Evolutionary conservation across 2,113 vertebrate species (phyloP).

Genomic region (rabbit (Oryctolagus cuniculus)): mOryCun1.1 NC_091434.1:42994001-42994500

Average conservation of each 20-base stretch:
- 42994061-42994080: too few species aligned
- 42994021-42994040: too few species aligned
- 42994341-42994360: background rate
- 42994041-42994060: too few species aligned
- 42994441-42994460: background rate
- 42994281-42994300: slow-evolving; percentile 2
- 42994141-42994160: too few species aligned
- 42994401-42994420: background rate
- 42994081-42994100: too few species aligned
- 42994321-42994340: background rate
- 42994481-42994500: background rate
- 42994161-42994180: too few species aligned
- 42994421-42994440: background rate
- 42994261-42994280: background rate
- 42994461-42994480: background rate
- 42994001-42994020: too few species aligned
- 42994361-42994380: background rate
- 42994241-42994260: slow-evolving; percentile 21
- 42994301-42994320: background rate
- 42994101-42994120: too few species aligned
- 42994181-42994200: too few species aligned
- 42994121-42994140: too few species aligned
- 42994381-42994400: background rate
- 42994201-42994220: too few species aligned
- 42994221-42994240: background rate